Percentiles rank a stretch among this genome's conserved stretches.
phyloP scores from a whole-genome alignment of 2,888 invertebrate species.

The Rhimphoctona megacephalus region DNA sequence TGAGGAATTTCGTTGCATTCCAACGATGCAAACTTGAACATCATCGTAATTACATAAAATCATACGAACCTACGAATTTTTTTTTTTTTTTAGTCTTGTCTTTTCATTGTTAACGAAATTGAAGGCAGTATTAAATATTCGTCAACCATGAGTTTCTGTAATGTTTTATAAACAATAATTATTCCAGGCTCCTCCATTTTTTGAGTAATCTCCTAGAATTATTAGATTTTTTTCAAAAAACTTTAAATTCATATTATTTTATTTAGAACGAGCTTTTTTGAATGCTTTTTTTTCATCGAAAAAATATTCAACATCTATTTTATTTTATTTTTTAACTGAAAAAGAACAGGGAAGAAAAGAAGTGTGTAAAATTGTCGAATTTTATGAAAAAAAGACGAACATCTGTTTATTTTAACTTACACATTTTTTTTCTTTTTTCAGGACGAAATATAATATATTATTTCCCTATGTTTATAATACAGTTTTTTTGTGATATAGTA shows the following conservation, averaged over 20 bases:
- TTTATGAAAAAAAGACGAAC: conserved; percentile 71
- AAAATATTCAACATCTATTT: neutral
- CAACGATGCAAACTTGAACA: no score
- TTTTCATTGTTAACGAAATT: no score
- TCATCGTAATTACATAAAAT: no score
- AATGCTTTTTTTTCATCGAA: neutral
- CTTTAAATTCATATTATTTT: neutral
- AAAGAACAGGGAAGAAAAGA: neutral
- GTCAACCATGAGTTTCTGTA: neutral
- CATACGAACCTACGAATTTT: neutral
- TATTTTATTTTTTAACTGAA: neutral
- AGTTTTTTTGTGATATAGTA: conserved; percentile 54
- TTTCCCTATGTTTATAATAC: conserved; percentile 67
- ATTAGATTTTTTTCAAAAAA: neutral
- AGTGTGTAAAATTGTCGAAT: neutral
- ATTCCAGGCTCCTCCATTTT: neutral
- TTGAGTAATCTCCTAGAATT: neutral
- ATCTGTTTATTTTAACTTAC: conserved; percentile 81
- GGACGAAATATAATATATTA: conserved; percentile 79
- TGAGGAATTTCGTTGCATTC: no score
- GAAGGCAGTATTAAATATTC: neutral
- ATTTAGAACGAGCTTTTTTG: neutral
- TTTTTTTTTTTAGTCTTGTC: no score
- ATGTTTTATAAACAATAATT: neutral
- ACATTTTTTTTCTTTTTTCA: conserved; percentile 72